Conservation (phyloP, 1,140 invertebrate genomes). For the Rhopalosiphum maidis region DNA sequence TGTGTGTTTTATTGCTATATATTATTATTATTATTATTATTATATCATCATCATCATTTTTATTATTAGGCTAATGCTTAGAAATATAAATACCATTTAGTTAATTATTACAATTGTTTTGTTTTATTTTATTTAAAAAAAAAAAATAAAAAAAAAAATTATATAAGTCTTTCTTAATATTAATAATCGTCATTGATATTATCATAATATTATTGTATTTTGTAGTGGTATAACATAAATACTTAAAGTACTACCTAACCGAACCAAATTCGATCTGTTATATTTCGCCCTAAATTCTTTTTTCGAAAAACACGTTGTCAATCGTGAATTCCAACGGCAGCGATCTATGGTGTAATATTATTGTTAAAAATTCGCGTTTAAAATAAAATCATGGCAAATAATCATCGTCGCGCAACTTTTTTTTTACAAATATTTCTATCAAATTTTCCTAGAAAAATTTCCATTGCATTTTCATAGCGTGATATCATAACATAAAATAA, state of each 20-base stretch:
- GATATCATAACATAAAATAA: neutral
- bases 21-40: neutral
- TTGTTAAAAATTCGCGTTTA: neutral
- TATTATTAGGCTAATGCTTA: constrained; percentile 41
- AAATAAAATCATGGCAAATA: neutral
- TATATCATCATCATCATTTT: constrained; percentile 32
- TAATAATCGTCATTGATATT: neutral
- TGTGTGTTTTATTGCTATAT: constrained; percentile 56
- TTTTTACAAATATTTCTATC: neutral
- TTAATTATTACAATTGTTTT: constrained; percentile 23
- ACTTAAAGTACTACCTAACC: neutral
- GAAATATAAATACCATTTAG: constrained; percentile 11
- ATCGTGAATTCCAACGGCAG: neutral
- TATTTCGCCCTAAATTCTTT: neutral
- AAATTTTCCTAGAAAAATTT: neutral
- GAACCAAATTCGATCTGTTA: neutral
- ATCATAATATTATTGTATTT: neutral
- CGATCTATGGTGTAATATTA: neutral
- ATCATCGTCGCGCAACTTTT: neutral
- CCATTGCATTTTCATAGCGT: neutral
- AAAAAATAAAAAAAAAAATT: neutral
- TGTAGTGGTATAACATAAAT: neutral
- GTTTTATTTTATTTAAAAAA: constrained; percentile 14
- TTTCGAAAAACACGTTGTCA: neutral
- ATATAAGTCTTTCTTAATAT: constrained; percentile 2